Base-by-base conservation (phyloP, 92 coral and sea anemone genomes). In the Siderastrea radians region DNA sequence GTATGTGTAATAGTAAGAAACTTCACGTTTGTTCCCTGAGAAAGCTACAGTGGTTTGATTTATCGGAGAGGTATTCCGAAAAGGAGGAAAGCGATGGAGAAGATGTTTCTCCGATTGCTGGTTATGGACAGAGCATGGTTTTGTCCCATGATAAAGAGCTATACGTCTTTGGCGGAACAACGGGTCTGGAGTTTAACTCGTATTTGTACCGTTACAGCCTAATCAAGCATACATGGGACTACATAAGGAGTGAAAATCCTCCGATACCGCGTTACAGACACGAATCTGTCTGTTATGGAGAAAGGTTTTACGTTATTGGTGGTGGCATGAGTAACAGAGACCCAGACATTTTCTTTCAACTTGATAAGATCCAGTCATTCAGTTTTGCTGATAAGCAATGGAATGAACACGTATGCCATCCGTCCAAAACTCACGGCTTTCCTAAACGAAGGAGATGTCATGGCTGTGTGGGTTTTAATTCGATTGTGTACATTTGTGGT, bases 381-480 rank as follows among this genome's bases (percentile, higher is more conserved):
- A 80, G 84, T 74, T 98, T 93, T 67, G 84, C 77, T 2, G 81
- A 74, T 53, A 75, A 85, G 64, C 66, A 69, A 49, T 98, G 99
- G 99, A 70, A 87, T 9, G 83, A 82, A 11, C 90, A 94, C 15
- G 67, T 53, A 3, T 98, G 99, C 75, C 61, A 80, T 43, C 93
- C 92, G 2, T 93, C 92, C 15, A 75, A 60, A 74, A 46, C 79
- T 26, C 67, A 88, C 64, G 95, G 96, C 7, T 94, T 92, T 87
- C 99, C 99, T 13, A 71, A 83, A 10, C 95, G 95, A 6, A 91
- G 99, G 15, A 95, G 99, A 63, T 96, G 98, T n/a, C 99, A 98
- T 84, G 98, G 99, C 5, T 98, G 99, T 71, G 96, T 98, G 16
- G n/a, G 87, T 50, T 96, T 82, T 85, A 72, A 88, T 64, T 92